phyloP scores from a whole-genome alignment of 2,797 vertebrate genomes.

The Botia almorhae region DNA sequence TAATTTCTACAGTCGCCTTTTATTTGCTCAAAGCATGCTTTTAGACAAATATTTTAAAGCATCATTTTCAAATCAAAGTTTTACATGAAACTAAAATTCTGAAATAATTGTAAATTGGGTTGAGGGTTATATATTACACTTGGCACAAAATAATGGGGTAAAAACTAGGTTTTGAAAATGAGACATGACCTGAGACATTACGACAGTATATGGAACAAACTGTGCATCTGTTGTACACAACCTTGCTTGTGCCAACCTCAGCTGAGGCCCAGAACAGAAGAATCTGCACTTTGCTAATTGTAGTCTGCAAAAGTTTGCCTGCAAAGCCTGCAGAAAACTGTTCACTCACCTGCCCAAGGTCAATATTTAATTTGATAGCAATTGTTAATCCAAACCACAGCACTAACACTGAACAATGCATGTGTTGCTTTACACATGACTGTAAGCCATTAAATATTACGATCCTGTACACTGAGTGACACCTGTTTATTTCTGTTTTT shows the following conservation, averaged over 20 bases:
- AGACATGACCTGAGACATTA: no score
- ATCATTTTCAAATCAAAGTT: no score
- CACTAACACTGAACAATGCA: background rate
- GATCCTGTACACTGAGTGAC: background rate
- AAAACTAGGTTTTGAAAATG: no score
- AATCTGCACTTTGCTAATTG: background rate
- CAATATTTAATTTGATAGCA: background rate
- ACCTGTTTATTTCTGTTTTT: slow-evolving; percentile 18
- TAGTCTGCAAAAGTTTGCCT: background rate
- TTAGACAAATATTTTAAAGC: no score
- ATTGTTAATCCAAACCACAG: background rate
- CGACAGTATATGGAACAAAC: no score
- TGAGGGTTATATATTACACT: no score
- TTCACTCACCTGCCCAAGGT: background rate
- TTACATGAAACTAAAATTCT: no score
- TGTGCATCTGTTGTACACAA: background rate
- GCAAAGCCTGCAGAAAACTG: background rate
- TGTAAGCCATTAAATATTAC: background rate
- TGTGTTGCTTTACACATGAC: background rate
- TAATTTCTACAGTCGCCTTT: background rate
- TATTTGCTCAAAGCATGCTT: background rate
- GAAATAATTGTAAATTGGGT: no score
- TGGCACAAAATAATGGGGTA: no score
- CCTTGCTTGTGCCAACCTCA: background rate
- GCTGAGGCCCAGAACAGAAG: background rate